Evolutionary conservation across 2,113 vertebrate genomes (phyloP).

Genomic region (Pampusana beccarii): DNA sequence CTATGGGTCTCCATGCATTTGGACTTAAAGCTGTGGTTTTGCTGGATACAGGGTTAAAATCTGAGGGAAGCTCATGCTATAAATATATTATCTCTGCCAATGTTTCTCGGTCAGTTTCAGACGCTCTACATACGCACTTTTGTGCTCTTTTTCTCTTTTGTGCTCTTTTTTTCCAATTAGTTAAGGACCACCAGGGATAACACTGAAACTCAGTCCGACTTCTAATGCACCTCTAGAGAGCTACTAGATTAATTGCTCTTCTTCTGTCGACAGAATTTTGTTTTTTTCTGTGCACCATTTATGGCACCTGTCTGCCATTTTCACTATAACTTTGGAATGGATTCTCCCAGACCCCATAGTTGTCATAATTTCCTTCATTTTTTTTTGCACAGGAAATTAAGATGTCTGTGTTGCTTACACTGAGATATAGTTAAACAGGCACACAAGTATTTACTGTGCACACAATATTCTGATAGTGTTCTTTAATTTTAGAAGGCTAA

Average conservation of each 20-base stretch:
- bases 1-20: background rate
- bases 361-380: background rate
- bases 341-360: background rate
- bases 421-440: background rate
- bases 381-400: background rate
- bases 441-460: background rate
- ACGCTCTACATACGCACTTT: background rate
- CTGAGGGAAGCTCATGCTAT: background rate
- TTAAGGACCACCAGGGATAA: background rate
- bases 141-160: background rate
- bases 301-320: background rate
- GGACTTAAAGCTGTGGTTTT: background rate
- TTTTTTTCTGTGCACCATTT: background rate
- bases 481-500: background rate
- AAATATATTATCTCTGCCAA: background rate
- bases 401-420: fast-evolving
- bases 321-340: background rate
- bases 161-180: background rate
- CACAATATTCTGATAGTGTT: background rate
- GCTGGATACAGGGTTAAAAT: background rate
- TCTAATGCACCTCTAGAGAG: background rate
- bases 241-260: background rate
- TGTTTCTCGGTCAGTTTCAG: background rate
- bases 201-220: background rate
- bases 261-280: background rate